phyloP scores from a whole-genome alignment of 2,888 invertebrate species.

The Ferdinandea cuprea region DNA sequence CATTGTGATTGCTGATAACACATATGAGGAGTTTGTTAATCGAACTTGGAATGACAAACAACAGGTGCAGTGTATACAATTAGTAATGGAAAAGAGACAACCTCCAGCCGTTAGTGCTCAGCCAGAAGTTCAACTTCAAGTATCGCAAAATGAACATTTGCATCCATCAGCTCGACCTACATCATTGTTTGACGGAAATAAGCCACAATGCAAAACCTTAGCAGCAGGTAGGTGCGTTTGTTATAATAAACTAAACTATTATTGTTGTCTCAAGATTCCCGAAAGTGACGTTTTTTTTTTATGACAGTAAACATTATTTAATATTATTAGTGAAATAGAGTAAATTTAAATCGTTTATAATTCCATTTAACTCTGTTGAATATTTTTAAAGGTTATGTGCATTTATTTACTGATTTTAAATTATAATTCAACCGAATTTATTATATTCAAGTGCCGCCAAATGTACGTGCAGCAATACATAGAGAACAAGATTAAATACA shows the following conservation, averaged over 20 bases:
- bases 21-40: slow-evolving; percentile 11
- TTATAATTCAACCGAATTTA: no score
- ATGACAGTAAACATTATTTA: no score
- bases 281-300: background rate
- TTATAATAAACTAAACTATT: background rate
- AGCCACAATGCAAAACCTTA: slow-evolving; percentile 27
- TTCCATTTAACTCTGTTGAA: no score
- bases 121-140: background rate
- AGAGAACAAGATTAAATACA: no score
- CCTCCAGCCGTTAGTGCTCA: background rate
- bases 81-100: slow-evolving; percentile 1
- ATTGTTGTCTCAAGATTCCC: no score
- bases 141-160: background rate
- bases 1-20: no score
- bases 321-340: no score
- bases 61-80: background rate
- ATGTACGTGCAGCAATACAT: no score
- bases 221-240: slow-evolving; percentile 39
- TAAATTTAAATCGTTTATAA: no score
- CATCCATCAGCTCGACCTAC: background rate
- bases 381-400: no score
- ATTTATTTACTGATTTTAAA: no score
- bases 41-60: background rate
- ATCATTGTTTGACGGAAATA: slow-evolving; percentile 9
- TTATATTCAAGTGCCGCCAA: no score